Conservation (phyloP, 53 echinoderm and acorn worm genomes). For the Luidia sarsii region DNA sequence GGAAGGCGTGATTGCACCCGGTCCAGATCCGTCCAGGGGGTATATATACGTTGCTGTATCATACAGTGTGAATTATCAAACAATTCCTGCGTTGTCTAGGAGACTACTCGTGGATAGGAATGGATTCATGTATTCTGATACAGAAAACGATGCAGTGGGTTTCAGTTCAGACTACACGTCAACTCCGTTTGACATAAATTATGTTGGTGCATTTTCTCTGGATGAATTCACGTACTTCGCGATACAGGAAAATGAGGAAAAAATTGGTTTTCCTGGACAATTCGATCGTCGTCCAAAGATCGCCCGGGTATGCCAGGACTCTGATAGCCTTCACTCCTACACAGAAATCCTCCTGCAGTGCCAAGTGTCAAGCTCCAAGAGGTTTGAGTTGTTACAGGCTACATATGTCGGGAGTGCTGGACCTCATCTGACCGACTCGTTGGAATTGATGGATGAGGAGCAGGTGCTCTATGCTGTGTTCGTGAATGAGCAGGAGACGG, state of each 20-base stretch:
- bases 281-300: slow-evolving; percentile 51
- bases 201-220: slow-evolving; percentile 18
- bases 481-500: neutral
- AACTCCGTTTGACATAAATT: slow-evolving; percentile 5
- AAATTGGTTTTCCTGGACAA: too few species aligned
- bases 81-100: neutral
- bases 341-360: slow-evolving; percentile 68
- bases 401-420: slow-evolving; percentile 70
- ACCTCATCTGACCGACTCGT: slow-evolving; percentile 31
- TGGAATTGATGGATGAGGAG: slow-evolving; percentile 18
- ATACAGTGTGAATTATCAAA: neutral
- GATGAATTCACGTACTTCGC: slow-evolving; percentile 46
- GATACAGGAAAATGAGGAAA: neutral
- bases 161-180: neutral
- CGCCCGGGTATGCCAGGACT: slow-evolving; percentile 25
- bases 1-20: slow-evolving; percentile 33
- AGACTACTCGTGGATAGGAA: neutral
- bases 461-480: slow-evolving; percentile 65
- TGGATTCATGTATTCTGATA: neutral
- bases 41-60: slow-evolving; percentile 31
- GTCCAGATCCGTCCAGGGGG: neutral
- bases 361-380: neutral
- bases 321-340: slow-evolving; percentile 39
- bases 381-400: slow-evolving; percentile 47
- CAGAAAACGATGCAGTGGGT: neutral